Base-by-base conservation (phyloP, 2,888 invertebrate species). In the Axea sp. region DNA sequence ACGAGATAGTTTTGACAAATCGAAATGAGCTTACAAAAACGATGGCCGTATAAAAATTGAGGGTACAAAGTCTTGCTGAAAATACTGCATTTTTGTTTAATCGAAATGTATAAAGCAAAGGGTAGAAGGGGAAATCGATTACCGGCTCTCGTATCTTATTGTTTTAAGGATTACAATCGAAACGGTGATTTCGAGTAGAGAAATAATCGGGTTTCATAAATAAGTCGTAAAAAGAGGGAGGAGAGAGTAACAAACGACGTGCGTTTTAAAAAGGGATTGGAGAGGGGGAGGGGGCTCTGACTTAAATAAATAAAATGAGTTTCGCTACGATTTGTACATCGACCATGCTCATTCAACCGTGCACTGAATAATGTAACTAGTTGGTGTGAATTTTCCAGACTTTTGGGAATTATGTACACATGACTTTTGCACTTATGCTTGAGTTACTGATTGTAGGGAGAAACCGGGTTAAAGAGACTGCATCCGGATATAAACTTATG, bases 11-110 rank as follows among this genome's bases (percentile, higher is more conserved):
- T 31, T 37, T 26, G 67, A 67, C 45, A 57, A 17, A 43, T 45
- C 37, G 33, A 37, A 65, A 55, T 24, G 22, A 39, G 35, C 33
- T 19, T 43, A 59, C n/a, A 51, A 59, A 43, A 59, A 43, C 51
- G 35, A 59, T 15, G 51, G 19, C 28, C 9, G 47, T 47, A 39
- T 49, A 67, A 67, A 67, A 49, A 24, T 49, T 24, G 24, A 67
- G 49, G 49, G 47, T 33, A 57, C 33, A 43, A 51, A 68, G 68
- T 59, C 59, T 57, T 68, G 49, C 51, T 51, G 31, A 49, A 68
- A 68, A 68, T 68, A 68, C 68, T 68, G 68, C 11, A 8, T 59
- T 68, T 59, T 51, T 22, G 59, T 33, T n/a, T n/a, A n/a, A 39
- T 33, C 51, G 51, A n/a, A 53, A 31, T 41, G 11, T 60, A 37